Conservation (phyloP, 2,113 vertebrate genomes). For the Mobula birostris region DNA sequence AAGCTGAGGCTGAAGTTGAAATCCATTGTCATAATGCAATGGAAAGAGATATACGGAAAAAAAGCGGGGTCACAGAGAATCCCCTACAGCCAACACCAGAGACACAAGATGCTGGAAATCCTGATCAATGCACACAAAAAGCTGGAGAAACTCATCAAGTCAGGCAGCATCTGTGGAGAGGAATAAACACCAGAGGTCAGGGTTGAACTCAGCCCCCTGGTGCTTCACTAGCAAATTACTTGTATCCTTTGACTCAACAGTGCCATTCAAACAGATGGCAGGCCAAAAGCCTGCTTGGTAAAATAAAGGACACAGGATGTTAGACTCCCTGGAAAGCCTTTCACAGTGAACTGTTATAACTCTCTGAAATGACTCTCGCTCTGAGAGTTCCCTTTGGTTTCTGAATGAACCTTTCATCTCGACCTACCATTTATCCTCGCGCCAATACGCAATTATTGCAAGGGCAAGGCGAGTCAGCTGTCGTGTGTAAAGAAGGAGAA, state of each 20-base stretch:
- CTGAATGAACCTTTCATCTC: constrained; percentile 53
- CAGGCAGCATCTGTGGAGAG: too few relatives aligned
- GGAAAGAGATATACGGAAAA: background rate
- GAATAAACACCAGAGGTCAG: too few relatives aligned
- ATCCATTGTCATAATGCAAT: background rate
- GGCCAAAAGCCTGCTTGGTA: background rate
- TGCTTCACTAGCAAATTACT: background rate
- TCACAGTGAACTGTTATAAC: background rate
- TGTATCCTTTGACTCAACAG: background rate
- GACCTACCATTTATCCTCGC: constrained; percentile 50
- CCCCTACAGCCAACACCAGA: too few relatives aligned
- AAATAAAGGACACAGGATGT: background rate
- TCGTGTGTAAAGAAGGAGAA: constrained; percentile 50
- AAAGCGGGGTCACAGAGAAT: too few relatives aligned
- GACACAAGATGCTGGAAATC: background rate
- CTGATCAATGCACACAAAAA: background rate
- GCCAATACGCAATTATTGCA: constrained; percentile 58
- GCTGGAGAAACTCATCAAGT: too few relatives aligned
- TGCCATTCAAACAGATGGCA: background rate
- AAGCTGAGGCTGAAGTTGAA: background rate
- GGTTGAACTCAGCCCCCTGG: too few relatives aligned
- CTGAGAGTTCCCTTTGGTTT: constrained; percentile 45
- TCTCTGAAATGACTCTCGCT: background rate
- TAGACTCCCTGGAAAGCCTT: background rate
- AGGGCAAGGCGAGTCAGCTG: constrained; percentile 50